Evolutionary conservation across 2,113 vertebrate genomes (phyloP), one percentile per base, ranked within the genome.

Genomic region (Orcinus orca): DNA sequence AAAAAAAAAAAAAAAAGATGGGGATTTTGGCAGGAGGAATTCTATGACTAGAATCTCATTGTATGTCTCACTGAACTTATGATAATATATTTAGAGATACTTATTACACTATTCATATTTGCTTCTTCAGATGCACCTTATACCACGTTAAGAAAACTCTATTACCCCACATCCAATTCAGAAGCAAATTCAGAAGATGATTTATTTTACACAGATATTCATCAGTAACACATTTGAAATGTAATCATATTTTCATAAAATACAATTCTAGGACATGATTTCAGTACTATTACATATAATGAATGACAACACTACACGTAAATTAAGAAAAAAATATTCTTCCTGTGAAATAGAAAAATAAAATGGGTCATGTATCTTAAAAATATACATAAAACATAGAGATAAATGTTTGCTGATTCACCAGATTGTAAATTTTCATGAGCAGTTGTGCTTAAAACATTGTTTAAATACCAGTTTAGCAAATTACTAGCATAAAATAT

Each of bases 401-500:
- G 3, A 63, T 77, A 26, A 53, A 91, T 91, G 73, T 97, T 94
- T 95, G 55, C 79, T 95, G 53, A 95, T 88, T 91, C 29, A 89
- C 68, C n/a, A 80, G 70, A 65, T 93, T 29, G 13, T 94, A 95
- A 81, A 96, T 97, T 97, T 93, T 91, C 67, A 83, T 94, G 67
- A 91, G 67, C 44, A 92, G 6, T 93, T 95, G n/a, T 82, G 68
- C 53, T 88, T 81, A 93, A 97, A 93, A 83, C 4, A 94, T 95
- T 95, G 29, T 93, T 93, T 88, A 97, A 97, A 91, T 95, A 94
- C 67, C 77, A 94, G 47, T 93, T 76, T 87, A 84, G 60, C 33
- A 93, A 96, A 95, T 95, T 91, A 88, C n/a, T 60, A n/a, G 12
- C 73, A 95, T 83, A 91, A 95, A 95, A 95, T 94, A 91, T 29